Base-by-base conservation (phyloP, 2,113 vertebrate species). In the Lagopus leucura region DNA sequence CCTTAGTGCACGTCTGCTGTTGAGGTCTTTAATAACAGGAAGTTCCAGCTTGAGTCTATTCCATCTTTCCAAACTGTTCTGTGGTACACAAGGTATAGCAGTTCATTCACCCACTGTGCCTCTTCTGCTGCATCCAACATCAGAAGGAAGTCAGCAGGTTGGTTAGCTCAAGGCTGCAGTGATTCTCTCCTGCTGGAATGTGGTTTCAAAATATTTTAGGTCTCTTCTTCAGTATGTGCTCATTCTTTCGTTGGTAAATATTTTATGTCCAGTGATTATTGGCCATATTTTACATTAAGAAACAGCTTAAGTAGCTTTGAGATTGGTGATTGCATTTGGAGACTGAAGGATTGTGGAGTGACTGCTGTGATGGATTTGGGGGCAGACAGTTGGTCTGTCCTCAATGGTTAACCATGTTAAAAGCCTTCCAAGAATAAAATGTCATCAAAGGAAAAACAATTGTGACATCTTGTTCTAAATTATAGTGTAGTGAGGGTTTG, bases 11-110 rank as follows among this genome's bases (percentile, higher is more conserved):
- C 72, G 86, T 86, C 93, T 82, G 63, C 93, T 95, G 95, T 85
- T 95, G 87, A 96, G 45, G 88, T 85, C 89, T 95, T 97, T 83
- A 95, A 86, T 94, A 96, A 92, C 63, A 92, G 91, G 83, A 86
- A 96, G 86, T 92, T 95, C 90, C 81, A 71, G 85, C 82, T 95
- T 97, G 78, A 47, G 66, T 79, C 80, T 72, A 79, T 81, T 91
- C 34, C 32, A 32, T 90, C 86, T 96, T 96, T 94, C 82, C 94
- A 95, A 32, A 19, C 18, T 19, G 55, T 57, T 2, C 4, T 57
- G 55, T 32, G 10, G 30, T 19, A 19, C 30, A 32, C 30, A 19
- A 32, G 65, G 60, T 30, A 28, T 25, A 48, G 7, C 15, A 19
- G 58, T 70, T 69, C 60, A 45, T 75, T 78, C 55, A 7, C 25